phyloP scores from a whole-genome alignment of 53 echinoderm and acorn worm species.

The Echinarachnius parma region DNA sequence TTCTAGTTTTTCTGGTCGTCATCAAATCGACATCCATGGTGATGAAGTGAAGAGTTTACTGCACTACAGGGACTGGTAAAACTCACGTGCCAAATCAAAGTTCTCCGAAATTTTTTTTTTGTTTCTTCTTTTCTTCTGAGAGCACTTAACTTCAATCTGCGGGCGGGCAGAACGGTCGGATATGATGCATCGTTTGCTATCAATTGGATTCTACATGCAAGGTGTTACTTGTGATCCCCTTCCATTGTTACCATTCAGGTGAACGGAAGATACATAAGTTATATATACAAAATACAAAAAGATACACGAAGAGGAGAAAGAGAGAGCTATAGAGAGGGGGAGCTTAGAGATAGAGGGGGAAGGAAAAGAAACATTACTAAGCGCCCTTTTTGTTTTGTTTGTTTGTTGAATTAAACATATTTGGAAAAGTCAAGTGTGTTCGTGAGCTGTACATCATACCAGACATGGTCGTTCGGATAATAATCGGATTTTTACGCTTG shows the following conservation, averaged over 20 bases:
- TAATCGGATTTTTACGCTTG: slow-evolving; percentile 42
- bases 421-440: slow-evolving; percentile 14
- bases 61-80: too few relatives aligned
- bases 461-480: slow-evolving; percentile 40
- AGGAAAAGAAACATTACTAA: too few relatives aligned
- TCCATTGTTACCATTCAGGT: not conserved
- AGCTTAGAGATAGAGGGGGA: too few relatives aligned
- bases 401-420: slow-evolving; percentile 3
- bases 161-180: too few relatives aligned
- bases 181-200: slow-evolving; percentile 12
- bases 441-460: not conserved
- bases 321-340: not conserved
- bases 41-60: too few relatives aligned
- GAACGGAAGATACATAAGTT: not conserved
- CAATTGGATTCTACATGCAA: not conserved
- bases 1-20: too few relatives aligned
- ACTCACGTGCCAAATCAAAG: slow-evolving; percentile 16
- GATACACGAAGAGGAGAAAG: slow-evolving; percentile 2
- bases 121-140: slow-evolving; percentile 10
- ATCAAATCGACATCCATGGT: too few relatives aligned
- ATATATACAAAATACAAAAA: too few relatives aligned
- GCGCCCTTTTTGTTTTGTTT: too few relatives aligned
- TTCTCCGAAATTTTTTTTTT: slow-evolving; percentile 1
- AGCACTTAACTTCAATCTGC: not conserved
- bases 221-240: slow-evolving; percentile 4